Conservation (phyloP, 2,888 invertebrate genomes). For the Synergus gifuensis region DNA sequence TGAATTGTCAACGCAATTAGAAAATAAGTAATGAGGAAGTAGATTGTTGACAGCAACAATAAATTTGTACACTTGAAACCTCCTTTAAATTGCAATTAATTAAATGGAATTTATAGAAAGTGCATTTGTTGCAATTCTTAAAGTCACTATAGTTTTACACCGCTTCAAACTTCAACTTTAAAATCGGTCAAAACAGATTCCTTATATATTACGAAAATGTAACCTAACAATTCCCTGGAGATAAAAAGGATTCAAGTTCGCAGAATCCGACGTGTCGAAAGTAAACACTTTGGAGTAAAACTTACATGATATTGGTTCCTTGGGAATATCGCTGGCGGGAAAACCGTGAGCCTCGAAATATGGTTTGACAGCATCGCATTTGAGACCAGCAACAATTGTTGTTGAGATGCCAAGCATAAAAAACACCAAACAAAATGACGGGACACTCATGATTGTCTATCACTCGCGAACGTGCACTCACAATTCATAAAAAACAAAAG, state of each 20-base stretch:
- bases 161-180: no score
- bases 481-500: conserved; percentile 47
- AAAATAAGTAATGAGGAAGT: not conserved
- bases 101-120: not conserved
- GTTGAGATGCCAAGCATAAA: conserved; percentile 65
- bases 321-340: conserved; percentile 78
- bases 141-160: no score
- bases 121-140: not conserved
- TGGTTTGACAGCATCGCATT: conserved; percentile 78
- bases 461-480: conserved; percentile 55
- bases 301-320: conserved; percentile 79
- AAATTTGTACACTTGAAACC: not conserved
- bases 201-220: not conserved
- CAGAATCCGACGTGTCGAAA: not conserved
- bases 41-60: not conserved
- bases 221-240: not conserved
- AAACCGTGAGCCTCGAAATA: conserved; percentile 79
- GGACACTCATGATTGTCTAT: conserved; percentile 64
- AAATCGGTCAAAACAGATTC: not conserved
- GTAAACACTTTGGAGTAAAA: conserved; percentile 50
- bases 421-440: conserved; percentile 64
- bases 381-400: conserved; percentile 68
- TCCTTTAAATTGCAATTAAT: not conserved
- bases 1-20: not conserved
- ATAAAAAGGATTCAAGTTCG: not conserved